Evolutionary conservation across 1,140 invertebrate species (phyloP), one percentile per base, ranked within the genome.

Genomic region (Phymorhynchus buccinoides): DNA sequence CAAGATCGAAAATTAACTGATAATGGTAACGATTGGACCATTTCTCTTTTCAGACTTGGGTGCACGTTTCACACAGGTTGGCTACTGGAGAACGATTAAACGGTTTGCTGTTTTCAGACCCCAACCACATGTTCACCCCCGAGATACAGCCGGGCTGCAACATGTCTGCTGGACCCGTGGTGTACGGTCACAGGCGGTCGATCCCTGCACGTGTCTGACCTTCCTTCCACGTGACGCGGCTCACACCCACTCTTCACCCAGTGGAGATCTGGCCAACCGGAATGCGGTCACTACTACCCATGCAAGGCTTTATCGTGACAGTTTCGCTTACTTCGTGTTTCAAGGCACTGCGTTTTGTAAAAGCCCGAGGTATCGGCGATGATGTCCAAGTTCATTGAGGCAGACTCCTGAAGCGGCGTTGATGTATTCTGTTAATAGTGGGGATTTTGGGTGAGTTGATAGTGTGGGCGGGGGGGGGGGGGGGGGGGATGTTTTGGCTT

Each of bases 161-260:
- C 39, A 30, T 44, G 48, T 3, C 78, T 0, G 66, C 87, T 42
- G 30, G 85, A 0, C 30, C 30, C 30, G 82, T 88, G 3, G 71
- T 68, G 30, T 80, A 84, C 14, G 81, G 83, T 77, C 52, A 73
- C 35, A 66, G 41, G 77, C 75, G 1, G 48, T 82, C 32, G 41
- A 89, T 7, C 84, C 86, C 0, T 90, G 89, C 71, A 30, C 12
- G 86, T 89, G 9, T 87, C 89, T n/a, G 84, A 90, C 66, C 89
- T 88, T 0, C 12, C 62, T 0, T 62, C 85, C 44, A 84, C n/a
- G n/a, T n/a, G n/a, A 87, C 68, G 87, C 89, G 42, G 86, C 68
- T 32, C 86, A 89, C 7, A 42, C 66, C 6, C 87, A 86, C 35
- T 35, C 16, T 16, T 44, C 18, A 7, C 66, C 30, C 30, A 37